Evolutionary conservation across 1,140 invertebrate genomes (phyloP), one percentile per base, ranked within the genome.

Genomic region (Hirudo medicinalis): DNA sequence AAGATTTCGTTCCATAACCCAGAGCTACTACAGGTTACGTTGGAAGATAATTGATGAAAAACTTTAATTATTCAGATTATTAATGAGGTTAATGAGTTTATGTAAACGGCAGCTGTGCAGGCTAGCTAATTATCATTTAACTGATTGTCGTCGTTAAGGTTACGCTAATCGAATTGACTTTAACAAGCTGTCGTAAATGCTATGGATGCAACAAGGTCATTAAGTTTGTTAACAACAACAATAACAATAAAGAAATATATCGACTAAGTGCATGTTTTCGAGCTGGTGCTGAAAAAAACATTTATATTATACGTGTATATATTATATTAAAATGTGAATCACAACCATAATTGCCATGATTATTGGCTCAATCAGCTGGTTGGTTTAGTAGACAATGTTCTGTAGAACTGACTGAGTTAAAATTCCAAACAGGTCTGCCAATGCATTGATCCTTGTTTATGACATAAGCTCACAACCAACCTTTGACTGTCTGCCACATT

Each of bases 401-500:
- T 5, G 13, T 49, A 49, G 3, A 6, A 40, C n/a, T 60, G 27
- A n/a, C 17, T 63, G 9, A 4, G 29, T 63, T 63, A 63, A 25
- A 3, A 22, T 63, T 63, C 32, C 11, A 22, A 22, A 63, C 57
- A 63, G 94, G 78, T 95, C 93, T 75, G 95, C 94, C 43, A 94
- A 98, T 85, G 94, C 94, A 43, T 86, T 98, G 57, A 96, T 98
- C 75, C 85, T 98, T 74, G 94, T 97, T 25, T 98, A 96, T 83
- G 95, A 98, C 83, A 94, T 98, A 76, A 94, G 91, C 78, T 94
- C 91, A 81, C 92, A 97, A 80, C 91, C 91, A 55, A 95, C 93
- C 15, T 98, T 97, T 83, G 94, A 97, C 79, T 94, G 92, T 81
- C 84, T 96, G 75, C 91, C 91, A 19, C 91, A 94, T 78, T 97